phyloP scores from a whole-genome alignment of 1,140 invertebrate genomes.

The Pseudomyrmex dendroicus region DNA sequence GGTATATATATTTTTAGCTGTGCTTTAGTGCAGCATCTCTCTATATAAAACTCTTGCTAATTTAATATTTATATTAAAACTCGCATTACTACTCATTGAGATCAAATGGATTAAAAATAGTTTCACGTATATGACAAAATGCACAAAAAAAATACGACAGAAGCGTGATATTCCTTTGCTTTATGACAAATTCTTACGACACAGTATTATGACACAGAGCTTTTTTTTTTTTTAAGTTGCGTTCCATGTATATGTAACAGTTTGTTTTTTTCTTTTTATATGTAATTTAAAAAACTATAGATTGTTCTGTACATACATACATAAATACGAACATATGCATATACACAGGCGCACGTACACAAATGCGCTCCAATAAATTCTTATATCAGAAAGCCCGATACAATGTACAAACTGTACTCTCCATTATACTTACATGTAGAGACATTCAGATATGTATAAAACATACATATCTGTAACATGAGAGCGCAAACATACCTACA shows the following conservation, averaged over 20 bases:
- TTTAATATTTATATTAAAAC: conserved; percentile 10
- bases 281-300: conserved; percentile 64
- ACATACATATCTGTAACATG: conserved; percentile 54
- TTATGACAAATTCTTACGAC: conserved; percentile 57
- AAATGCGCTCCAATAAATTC: conserved; percentile 66
- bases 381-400: conserved; percentile 72
- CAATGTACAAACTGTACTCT: conserved; percentile 63
- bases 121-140: conserved; percentile 28
- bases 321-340: conserved; percentile 64
- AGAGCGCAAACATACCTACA: conserved; percentile 28
- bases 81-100: conserved; percentile 20
- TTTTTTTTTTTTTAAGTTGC: too few species aligned
- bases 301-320: conserved; percentile 70
- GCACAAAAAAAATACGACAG: background rate
- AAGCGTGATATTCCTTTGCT: conserved; percentile 20
- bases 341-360: conserved; percentile 3
- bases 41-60: background rate
- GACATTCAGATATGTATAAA: conserved; percentile 55
- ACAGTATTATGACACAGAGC: conserved; percentile 3
- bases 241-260: too few species aligned
- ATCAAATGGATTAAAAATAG: conserved; percentile 59
- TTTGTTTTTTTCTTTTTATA: too few species aligned
- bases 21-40: too few species aligned
- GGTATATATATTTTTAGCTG: too few species aligned
- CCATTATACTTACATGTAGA: conserved; percentile 45